Conservation (phyloP, 1,140 invertebrate genomes). For the Holotrichia oblita region DNA sequence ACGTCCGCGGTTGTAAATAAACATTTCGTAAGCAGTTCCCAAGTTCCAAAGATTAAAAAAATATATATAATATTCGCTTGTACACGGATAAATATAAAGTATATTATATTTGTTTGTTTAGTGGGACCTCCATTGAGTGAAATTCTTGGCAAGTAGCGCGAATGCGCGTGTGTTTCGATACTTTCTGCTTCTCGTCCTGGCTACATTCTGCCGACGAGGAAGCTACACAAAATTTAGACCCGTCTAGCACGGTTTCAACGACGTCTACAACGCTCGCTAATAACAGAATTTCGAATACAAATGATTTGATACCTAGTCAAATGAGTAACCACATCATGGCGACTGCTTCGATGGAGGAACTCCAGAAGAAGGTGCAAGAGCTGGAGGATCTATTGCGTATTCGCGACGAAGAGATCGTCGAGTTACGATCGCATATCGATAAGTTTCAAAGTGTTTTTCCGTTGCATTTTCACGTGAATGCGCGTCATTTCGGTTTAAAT, state of each 20-base stretch:
- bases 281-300: constrained; percentile 38
- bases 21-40: too few species aligned
- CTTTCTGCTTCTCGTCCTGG: constrained; percentile 86
- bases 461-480: constrained; percentile 62
- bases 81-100: not conserved
- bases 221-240: constrained; percentile 62
- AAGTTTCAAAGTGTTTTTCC: constrained; percentile 93
- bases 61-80: not conserved
- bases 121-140: constrained; percentile 10
- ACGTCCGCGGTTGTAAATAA: too few species aligned
- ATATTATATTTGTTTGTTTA: constrained; percentile 14
- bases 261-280: constrained; percentile 47
- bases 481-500: constrained; percentile 51
- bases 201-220: constrained; percentile 80
- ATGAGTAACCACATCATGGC: constrained; percentile 46
- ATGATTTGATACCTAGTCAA: not conserved
- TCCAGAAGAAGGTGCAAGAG: constrained; percentile 74
- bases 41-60: too few species aligned
- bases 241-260: constrained; percentile 58
- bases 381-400: constrained; percentile 74
- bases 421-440: constrained; percentile 88
- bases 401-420: constrained; percentile 82
- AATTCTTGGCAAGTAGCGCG: constrained; percentile 58
- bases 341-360: constrained; percentile 53
- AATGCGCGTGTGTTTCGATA: constrained; percentile 88